Evolutionary conservation across 2,113 vertebrate genomes (phyloP).

Genomic region (Drymodes brunneopygia): DNA sequence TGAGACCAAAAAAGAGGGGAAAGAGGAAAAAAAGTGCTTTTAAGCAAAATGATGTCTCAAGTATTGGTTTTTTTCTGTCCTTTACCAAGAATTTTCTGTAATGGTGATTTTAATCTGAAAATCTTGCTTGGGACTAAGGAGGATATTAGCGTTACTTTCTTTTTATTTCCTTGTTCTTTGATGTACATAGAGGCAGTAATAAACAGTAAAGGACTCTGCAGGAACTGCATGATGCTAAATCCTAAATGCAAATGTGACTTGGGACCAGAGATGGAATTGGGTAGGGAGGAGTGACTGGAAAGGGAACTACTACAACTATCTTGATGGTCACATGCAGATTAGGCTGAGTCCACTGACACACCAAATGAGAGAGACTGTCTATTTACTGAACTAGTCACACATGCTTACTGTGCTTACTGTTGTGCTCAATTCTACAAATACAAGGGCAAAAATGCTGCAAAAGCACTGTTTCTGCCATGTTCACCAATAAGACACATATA

Average conservation of each 20-base stretch:
- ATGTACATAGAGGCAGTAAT: neutral
- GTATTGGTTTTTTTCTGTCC: neutral
- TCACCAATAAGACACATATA: neutral
- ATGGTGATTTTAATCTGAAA: neutral
- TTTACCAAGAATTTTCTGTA: neutral
- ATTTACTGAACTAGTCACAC: neutral
- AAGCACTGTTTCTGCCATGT: neutral
- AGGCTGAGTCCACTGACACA: neutral
- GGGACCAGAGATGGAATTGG: neutral
- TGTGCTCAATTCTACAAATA: neutral
- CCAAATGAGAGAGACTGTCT: neutral
- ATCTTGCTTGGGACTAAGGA: neutral
- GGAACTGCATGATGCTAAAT: neutral
- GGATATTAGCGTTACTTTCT: neutral
- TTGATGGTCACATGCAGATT: neutral
- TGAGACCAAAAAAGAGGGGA: neutral
- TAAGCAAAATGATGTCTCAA: neutral
- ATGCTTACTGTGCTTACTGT: neutral
- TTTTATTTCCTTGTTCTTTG: neutral
- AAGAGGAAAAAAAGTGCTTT: neutral
- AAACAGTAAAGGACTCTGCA: neutral
- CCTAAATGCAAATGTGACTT: fast-evolving
- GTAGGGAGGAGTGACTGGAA: neutral
- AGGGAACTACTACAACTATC: neutral
- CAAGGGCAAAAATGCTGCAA: neutral